Base-by-base conservation (phyloP, 2,113 vertebrate genomes). In the Neomonachus schauinslandi region DNA sequence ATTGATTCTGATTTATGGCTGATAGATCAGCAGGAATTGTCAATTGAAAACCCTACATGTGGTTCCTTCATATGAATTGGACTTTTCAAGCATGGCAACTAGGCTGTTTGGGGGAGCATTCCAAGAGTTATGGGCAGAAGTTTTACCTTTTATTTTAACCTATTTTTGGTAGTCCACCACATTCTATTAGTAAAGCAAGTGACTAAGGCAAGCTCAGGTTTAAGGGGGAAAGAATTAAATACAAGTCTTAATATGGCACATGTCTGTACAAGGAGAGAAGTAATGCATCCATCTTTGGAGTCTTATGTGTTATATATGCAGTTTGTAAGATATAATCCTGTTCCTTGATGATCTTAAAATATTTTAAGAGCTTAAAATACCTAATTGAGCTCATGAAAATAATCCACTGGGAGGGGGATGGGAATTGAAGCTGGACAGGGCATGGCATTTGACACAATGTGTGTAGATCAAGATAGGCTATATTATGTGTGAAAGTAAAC, bases 321-420 rank as follows among this genome's bases (percentile, higher is more conserved):
- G 33, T 61, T 89, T 53, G 36, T 55, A 76, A 93, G 2, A 42
- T 77, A 10, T 0, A 83, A 14, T 87, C 1, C 4, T 22, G 39
- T 36, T 97, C 13, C 51, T 76, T 74, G 61, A 18, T 42, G 21
- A 59, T 55, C 21, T 92, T 91, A 86, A 92, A 87, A 89, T 74
- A 67, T 57, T 21, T 77, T 63, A 67, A 69, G 24, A 76, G 18
- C 28, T 89, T 76, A 49, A 63, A 87, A 53, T 53, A 76, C 8
- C 12, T 84, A 39, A 57, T 42, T 46, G 80, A 93, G 4, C 7
- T 92, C 16, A 88, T 51, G 21, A 83, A 92, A 90, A 22, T 39
- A 88, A 86, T 51, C 3, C 13, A 80, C 3, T 14, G 2, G 7
- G 12, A 1, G 10, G 14, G 3, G 13, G 12, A 1, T 49, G 6